Evolutionary conservation across 2,797 vertebrate species (phyloP), one percentile per base, ranked within the genome.

Genomic region (Enteromius mattozi): DNA sequence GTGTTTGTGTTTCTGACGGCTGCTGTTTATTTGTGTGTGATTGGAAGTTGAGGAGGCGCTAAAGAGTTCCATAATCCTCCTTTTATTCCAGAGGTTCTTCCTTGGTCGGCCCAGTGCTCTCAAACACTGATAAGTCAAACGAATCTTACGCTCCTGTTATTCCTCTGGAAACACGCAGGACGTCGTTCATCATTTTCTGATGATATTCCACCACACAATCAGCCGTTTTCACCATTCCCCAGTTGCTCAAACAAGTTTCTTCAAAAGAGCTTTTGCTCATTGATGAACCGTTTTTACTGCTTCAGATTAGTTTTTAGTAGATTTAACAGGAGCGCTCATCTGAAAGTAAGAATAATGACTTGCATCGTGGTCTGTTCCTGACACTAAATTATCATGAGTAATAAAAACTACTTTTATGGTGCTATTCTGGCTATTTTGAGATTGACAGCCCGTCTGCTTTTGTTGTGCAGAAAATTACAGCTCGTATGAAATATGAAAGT

Each of bases 11-110:
- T 69, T 89, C 72, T 85, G 83, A 86, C 82, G 91, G 85, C 88
- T 89, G 66, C 90, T 94, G 93, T 95, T 95, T 94, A 94, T 94
- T 94, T 94, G 91, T 87, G 86, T 89, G 87, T 90, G 90, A 87
- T 90, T 89, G 88, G 90, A 92, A 93, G 91, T 91, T 82, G 72
- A 86, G 83, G 83, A 56, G 88, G 90, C 30, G 82, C 92, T 92
- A 90, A 93, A 94, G 94, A 92, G 91, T 92, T 85, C 91, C 75
- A 86, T 95, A 95, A 95, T 95, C 94, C 95, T 89, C 89, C 93
- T 93, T 94, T 94, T 94, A 93, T 95, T 93, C 91, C 88, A 88
- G 90, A 92, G 92, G 92, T 93, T 93, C 91, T 93, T 94, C 93
- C 91, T 85, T 80, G 85, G 91, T 89, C 88, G 87, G 91, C 92